These are phyloP conservation scores for Ephestia elutella DNA, from an alignment of 1,140 invertebrate species.

Conservation along the genomic window DNA sequence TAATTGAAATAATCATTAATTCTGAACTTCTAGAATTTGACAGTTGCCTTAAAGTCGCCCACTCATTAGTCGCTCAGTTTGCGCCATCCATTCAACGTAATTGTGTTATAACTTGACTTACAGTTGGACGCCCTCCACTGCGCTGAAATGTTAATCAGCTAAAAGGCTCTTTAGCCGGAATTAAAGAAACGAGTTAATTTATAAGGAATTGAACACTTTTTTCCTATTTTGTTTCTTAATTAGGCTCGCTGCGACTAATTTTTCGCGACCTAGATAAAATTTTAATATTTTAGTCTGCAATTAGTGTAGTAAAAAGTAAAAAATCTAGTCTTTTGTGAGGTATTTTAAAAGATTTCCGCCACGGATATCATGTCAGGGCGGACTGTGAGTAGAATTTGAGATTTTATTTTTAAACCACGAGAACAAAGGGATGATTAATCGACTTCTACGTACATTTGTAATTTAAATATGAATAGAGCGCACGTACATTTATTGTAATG, in stretches of 20 bases:
- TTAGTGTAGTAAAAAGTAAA: slow-evolving; percentile 2
- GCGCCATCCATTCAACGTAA: slow-evolving; percentile 35
- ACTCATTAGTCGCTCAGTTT: slow-evolving; percentile 1
- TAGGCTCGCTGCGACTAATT: slow-evolving; percentile 19
- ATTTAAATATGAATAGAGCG: background rate
- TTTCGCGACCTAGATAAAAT: background rate
- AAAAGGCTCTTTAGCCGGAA: slow-evolving; percentile 52
- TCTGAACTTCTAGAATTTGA: background rate
- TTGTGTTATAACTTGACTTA: slow-evolving; percentile 54
- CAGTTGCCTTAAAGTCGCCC: background rate
- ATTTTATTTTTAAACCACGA: slow-evolving; percentile 1
- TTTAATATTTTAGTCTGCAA: slow-evolving; percentile 8
- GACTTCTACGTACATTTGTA: background rate
- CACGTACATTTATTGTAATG: background rate
- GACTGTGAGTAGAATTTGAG: background rate
- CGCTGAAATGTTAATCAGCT: slow-evolving; percentile 66
- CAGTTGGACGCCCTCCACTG: slow-evolving; percentile 48
- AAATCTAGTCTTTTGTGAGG: background rate
- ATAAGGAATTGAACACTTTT: slow-evolving; percentile 45
- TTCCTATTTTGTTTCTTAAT: slow-evolving; percentile 40
- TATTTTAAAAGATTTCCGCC: background rate
- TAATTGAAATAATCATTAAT: background rate
- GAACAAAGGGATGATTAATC: slow-evolving; percentile 1
- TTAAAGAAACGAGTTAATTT: slow-evolving; percentile 61
- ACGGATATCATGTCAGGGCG: background rate